Base-by-base conservation (phyloP, 2,888 invertebrate genomes). In the Escarpia spicata region DNA sequence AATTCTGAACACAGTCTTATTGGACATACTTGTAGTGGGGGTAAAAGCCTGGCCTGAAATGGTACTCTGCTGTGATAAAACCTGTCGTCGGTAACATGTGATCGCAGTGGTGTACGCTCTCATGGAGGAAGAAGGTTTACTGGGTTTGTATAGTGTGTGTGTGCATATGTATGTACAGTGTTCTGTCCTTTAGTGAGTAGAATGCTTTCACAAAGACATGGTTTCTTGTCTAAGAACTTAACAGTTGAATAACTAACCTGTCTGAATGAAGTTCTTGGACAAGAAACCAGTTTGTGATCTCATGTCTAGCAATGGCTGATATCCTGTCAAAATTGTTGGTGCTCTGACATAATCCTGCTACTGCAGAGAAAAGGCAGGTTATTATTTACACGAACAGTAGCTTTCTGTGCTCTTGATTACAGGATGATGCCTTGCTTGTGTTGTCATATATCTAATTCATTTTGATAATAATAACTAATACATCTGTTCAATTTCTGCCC, bases 1-100 rank as follows among this genome's bases (percentile, higher is more conserved):
- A 75, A 75, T 75, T 75, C 75, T 75, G 75, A 75, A 75, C 19
- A 75, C 75, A 75, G 75, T 75, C 75, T 75, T 75, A 75, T 75
- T 75, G 75, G 75, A 75, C 75, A 26, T 75, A 75, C 75, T 75
- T 75, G 75, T 75, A 75, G 75, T 75, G 75, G 75, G 37, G 75
- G 75, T 75, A 75, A 75, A 75, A 75, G 75, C 75, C 75, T 75
- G 75, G 75, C 75, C 75, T 75, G 75, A 75, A 75, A 75, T 75
- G 75, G 75, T 75, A 75, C 75, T 75, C 75, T 75, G 75, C 75
- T 75, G 75, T 75, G 75, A 19, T 75, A 75, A 75, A 75, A 75
- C 75, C 75, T 75, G 75, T 75, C 75, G 75, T 75, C 75, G 26
- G 75, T 75, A 75, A 75, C 75, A 75, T 75, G 75, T 75, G 75